Percentiles rank a stretch among this genome's conserved stretches.
Conservation (phyloP, 64 coral and sea anemone species). For the Montipora capricornis region DNA sequence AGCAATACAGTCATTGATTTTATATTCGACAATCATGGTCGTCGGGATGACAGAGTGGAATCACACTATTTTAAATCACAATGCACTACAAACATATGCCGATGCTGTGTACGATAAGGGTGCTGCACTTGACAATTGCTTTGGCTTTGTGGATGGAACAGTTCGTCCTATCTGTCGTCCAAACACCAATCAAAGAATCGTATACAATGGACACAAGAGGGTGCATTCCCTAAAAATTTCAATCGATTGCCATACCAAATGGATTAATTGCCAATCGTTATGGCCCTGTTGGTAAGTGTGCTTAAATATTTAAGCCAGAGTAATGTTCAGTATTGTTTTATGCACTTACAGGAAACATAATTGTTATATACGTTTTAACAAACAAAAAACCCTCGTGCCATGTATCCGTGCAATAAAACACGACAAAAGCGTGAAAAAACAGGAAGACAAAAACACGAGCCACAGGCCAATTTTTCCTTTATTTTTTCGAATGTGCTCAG, state of each 20-base stretch:
- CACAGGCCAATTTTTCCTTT: too few species aligned
- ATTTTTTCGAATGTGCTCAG: too few species aligned
- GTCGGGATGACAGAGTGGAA: constrained; percentile 6
- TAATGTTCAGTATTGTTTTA: constrained; percentile 13
- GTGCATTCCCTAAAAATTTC: constrained; percentile 3
- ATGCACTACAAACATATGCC: not conserved
- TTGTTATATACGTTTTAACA: not conserved
- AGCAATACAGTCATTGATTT: not conserved
- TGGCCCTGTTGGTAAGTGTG: constrained; percentile 36
- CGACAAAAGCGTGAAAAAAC: too few species aligned
- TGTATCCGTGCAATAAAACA: too few species aligned
- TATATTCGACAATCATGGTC: not conserved
- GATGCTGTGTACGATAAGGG: constrained; percentile 2
- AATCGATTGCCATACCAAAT: constrained; percentile 14
- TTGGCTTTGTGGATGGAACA: not conserved
- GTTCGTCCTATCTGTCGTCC: not conserved
- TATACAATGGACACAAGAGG: not conserved
- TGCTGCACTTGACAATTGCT: constrained; percentile 12
- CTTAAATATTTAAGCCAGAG: not conserved
- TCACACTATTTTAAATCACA: not conserved
- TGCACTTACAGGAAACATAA: constrained; percentile 17
- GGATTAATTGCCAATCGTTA: not conserved
- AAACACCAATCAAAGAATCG: constrained; percentile 45
- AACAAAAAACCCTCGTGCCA: too few species aligned
- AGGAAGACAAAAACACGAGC: too few species aligned